Percentiles rank a stretch among this genome's conserved stretches.
These are phyloP conservation scores for Brienomyrus longianalis DNA, from an alignment of 2,113 vertebrate genomes.

Conservation along the genomic window DNA sequence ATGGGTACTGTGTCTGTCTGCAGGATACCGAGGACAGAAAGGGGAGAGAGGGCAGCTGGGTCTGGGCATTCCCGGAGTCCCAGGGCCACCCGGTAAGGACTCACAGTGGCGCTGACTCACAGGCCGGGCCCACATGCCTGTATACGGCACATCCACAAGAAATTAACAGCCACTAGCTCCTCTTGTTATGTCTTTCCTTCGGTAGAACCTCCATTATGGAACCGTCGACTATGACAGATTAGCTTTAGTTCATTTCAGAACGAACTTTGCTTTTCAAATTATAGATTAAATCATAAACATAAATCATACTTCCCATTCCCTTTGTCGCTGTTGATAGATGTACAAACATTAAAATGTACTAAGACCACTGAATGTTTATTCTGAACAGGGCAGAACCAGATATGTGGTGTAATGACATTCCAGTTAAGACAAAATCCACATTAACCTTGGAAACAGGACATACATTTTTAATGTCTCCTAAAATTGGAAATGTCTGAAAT, in stretches of 20 bases:
- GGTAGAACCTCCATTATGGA: not conserved
- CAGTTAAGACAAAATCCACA: not conserved
- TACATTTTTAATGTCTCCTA: not conserved
- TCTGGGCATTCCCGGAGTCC: constrained; percentile 77
- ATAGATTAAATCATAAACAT: not conserved
- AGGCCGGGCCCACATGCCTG: not conserved
- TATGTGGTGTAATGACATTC: not conserved
- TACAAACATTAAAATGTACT: not conserved
- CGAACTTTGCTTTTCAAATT: not conserved
- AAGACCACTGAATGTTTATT: not conserved
- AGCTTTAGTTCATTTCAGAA: not conserved
- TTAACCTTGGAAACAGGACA: not conserved
- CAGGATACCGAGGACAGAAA: constrained; percentile 94
- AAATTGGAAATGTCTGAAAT: not conserved
- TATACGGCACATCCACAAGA: not conserved
- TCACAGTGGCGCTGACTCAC: not conserved
- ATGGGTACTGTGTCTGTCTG: constrained; percentile 46
- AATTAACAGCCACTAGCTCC: not conserved
- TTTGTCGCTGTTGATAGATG: not conserved
- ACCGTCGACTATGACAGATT: not conserved
- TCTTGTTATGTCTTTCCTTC: not conserved
- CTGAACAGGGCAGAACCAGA: not conserved
- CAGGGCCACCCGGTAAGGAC: constrained; percentile 77
- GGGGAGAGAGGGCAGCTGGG: constrained; percentile 94
- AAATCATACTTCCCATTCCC: not conserved